Evolutionary conservation across 2,888 invertebrate genomes (phyloP).

Genomic region (Schizotus pectinicornis): DNA sequence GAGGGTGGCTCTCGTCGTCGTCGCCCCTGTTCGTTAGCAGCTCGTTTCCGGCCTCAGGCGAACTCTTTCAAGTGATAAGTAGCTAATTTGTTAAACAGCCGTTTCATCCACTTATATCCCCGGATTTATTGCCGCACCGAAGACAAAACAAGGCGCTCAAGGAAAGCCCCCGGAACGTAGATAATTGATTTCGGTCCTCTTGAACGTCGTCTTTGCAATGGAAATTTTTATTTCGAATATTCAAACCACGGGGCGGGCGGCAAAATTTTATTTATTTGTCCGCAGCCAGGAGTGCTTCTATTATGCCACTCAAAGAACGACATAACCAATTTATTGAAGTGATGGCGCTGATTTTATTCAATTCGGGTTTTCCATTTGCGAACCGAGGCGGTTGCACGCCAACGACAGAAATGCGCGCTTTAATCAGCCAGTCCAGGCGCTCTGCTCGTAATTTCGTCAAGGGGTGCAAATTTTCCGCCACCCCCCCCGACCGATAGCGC

Average conservation of each 20-base stretch:
- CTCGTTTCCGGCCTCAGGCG: conserved; percentile 19
- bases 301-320: conserved; percentile 46
- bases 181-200: conserved; percentile 17
- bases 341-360: conserved; percentile 53
- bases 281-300: conserved; percentile 45
- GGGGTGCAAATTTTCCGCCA: too few species aligned
- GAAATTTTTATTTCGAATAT: conserved; percentile 34
- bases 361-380: conserved; percentile 54
- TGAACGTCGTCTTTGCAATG: conserved; percentile 22
- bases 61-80: conserved; percentile 57
- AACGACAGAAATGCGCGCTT: conserved; percentile 3
- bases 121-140: conserved; percentile 48
- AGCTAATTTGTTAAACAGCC: conserved; percentile 58
- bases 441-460: too few species aligned
- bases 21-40: conserved; percentile 41
- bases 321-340: conserved; percentile 55
- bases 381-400: neutral
- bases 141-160: conserved; percentile 28
- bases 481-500: too few species aligned
- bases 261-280: conserved; percentile 47
- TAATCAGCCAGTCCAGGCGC: neutral
- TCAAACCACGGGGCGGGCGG: conserved; percentile 40
- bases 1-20: too few species aligned
- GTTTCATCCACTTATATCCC: conserved; percentile 55
- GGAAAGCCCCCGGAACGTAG: conserved; percentile 11